Evolutionary conservation across 2,113 vertebrate species (phyloP), one percentile per base, ranked within the genome.

Genomic region (Pterophyllum scalare): DNA sequence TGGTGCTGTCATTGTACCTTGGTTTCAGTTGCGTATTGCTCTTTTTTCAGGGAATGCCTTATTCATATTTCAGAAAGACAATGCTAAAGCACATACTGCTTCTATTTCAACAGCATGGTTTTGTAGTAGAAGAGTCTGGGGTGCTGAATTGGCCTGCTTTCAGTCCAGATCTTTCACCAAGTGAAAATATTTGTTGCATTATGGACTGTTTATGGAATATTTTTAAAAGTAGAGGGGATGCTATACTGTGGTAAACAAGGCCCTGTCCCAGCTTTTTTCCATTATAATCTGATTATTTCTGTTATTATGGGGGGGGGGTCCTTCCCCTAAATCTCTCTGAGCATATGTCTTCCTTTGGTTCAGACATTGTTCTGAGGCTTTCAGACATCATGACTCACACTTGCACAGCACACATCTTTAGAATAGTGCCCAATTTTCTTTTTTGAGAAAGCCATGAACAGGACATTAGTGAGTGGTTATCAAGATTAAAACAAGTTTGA

Each of bases 341-440:
- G 17, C 0, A 22, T 64, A 26, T 28, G 7, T 33, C 3, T 24
- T 31, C 57, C 52, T 43, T 15, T 26, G 6, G 7, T 20, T 31
- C 31, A 22, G 4, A 57, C 22, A 75, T 57, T 84, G 35, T 82
- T 62, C 35, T 33, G 79, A 56, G 31, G 43, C 28, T 79, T 70
- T 84, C 64, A 77, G 40, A 3, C 17, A 14, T 61, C 40, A 65
- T 75, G 72, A 88, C 79, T 81, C 82, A 87, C 46, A 49, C 17
- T 20, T 28, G 13, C 61, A 57, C 35, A 79, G 5, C 22, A 24
- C 67, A 6, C 65, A 60, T 17, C 57, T 74, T 74, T 0, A 82
- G 15, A 79, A 31, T 26, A 26, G 43, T 13, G 15, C 14, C 61
- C 54, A 83, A 57, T 79, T 14, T 72, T 74, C 2, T 33, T 57